Base-by-base conservation (phyloP, 2,113 vertebrate genomes). In the Argyrosomus japonicus region DNA sequence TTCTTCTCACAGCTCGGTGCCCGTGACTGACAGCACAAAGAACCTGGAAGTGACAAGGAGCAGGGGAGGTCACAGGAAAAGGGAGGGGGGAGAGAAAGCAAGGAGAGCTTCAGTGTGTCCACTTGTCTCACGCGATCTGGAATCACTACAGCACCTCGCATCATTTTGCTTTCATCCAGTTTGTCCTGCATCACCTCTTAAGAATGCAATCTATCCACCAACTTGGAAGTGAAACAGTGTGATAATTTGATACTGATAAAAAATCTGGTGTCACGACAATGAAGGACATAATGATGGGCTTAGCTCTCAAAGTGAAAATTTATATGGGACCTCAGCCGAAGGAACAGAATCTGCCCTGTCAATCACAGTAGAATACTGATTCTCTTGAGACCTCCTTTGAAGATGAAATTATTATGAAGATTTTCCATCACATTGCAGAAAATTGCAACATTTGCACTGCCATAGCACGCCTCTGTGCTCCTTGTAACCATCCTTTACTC, bases 101-200 rank as follows among this genome's bases (percentile, higher is more conserved):
- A 70, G 65, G 75, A 50, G 81, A 71, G 67, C 68, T 45, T 86
- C 62, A 43, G 57, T 65, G 57, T 71, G 79, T 90, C 87, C 79
- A 69, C 81, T 84, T 92, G 86, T 94, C 88, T 94, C 94, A 91
- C 87, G 83, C 88, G 43, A 93, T 90, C 77, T 92, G 79, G 73
- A 89, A 88, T 85, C 75, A 85, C 73, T 68, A 19, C 78, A 68
- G 77, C 76, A 63, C 57, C 75, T 90, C 68, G 14, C 83, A 61
- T 82, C 77, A 78, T 67, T 79, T 36, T 36, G 68, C 83, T 82
- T 87, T 84, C 47, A 82, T 92, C 84, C 80, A 82, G 40, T 74
- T 79, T 53, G n/a, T 80, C 61, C 45, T 69, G 60, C 77, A 14
- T 92, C 87, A 91, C 75, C 78, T 79, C 61, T 10, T 29, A 92